Evolutionary conservation across 2,797 vertebrate species (phyloP), one percentile per base, ranked within the genome.

Genomic region (Cygnus olor): DNA sequence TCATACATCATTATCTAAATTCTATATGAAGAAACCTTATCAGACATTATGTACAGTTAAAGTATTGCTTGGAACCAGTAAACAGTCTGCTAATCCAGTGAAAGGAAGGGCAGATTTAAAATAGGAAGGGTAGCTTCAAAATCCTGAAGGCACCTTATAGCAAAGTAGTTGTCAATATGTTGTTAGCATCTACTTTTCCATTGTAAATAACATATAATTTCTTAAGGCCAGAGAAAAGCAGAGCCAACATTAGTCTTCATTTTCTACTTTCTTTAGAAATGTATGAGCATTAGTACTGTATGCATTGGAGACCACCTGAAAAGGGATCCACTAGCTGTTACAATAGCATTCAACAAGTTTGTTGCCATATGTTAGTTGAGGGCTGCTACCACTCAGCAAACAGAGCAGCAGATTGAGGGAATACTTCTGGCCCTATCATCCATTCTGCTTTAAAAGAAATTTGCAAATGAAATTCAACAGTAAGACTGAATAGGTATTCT

Each of bases 121-220:
- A 47, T 21, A 49, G 47, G 47, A 49, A 24, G 47, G 47, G 47
- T 12, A 49, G 12, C 22, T 77, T 74, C 3, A 53, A 77, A 57
- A 32, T 17, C 22, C 13, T 77, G 14, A 24, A 19, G 18, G 71
- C 1, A 45, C 2, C 5, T 61, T 45, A 2, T 25, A 53, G 4
- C 21, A 68, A 76, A 16, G 1, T 4, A 13, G 4, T 22, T n/a
- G 28, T 6, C 34, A 40, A 20, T 16, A n/a, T 77, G 19, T 34
- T 53, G 24, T 7, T 27, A 45, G 5, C 30, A 2, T 17, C 79
- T 69, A 53, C 6, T 57, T 57, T 47, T 73, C 17, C 7, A 1
- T 4, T 15, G 1, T 19, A 42, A 17, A 27, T 30, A 4, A 54
- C 10, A 8, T 21, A 0, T 4, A 61, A 34, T 10, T 19, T 8